These are phyloP conservation scores for Drosophila kuntzei DNA, from an alignment of 2,888 invertebrate genomes.

Conservation along the genomic window DNA sequence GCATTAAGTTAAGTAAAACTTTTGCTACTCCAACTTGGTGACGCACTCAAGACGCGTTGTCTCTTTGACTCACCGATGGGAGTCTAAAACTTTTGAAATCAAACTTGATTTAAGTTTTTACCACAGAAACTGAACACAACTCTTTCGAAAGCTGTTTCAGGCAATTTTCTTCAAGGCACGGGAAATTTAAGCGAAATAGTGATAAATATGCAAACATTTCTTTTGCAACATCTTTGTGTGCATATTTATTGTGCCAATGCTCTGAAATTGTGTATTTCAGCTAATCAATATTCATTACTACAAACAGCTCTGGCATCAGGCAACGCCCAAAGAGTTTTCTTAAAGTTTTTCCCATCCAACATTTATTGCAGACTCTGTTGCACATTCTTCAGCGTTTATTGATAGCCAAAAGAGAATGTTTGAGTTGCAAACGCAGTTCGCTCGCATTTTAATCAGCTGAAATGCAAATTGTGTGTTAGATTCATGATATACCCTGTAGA, in stretches of 20 bases:
- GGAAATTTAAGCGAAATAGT: constrained; percentile 34
- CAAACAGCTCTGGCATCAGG: constrained; percentile 7
- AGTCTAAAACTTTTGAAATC: constrained; percentile 69
- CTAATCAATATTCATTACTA: constrained; percentile 78
- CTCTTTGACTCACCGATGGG: constrained; percentile 58
- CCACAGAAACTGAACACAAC: constrained; percentile 7
- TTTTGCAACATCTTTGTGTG: constrained; percentile 41
- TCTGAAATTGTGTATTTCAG: constrained; percentile 27
- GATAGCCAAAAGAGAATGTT: constrained; percentile 21
- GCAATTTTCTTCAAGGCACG: constrained; percentile 13
- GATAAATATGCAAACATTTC: constrained; percentile 69
- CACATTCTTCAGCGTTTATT: constrained; percentile 42
- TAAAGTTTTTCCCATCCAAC: constrained; percentile 25
- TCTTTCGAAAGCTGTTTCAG: not conserved
- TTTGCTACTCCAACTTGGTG: constrained; percentile 27
- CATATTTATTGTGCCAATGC: constrained; percentile 43
- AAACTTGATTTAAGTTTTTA: constrained; percentile 73
- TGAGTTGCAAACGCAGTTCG: constrained; percentile 2
- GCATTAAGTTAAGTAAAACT: constrained; percentile 69
- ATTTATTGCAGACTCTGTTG: constrained; percentile 36
- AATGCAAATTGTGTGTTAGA: constrained; percentile 31
- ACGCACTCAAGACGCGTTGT: constrained; percentile 28
- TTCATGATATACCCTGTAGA: constrained; percentile 3
- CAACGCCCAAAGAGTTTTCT: constrained; percentile 22
- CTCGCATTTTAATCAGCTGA: constrained; percentile 46